Evolutionary conservation across 2,888 invertebrate species (phyloP).

Genomic region (Aphrophora alni): DNA sequence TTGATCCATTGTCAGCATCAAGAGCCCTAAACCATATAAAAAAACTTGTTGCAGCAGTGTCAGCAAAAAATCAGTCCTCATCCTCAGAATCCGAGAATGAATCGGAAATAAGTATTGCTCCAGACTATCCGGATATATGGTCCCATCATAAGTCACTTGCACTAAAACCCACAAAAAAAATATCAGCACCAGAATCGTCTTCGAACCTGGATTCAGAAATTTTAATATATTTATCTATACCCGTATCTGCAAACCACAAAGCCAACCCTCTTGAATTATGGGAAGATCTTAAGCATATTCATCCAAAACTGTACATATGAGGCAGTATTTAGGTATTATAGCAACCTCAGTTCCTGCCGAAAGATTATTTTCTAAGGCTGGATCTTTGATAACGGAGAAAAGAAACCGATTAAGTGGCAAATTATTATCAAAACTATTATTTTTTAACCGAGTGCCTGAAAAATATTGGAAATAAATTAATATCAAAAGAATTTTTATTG

Average conservation of each 20-base stretch:
- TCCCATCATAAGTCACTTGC: not conserved
- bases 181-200: not conserved
- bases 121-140: no score
- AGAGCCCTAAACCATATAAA: not conserved
- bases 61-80: not conserved
- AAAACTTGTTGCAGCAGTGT: no score
- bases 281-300: slow-evolving; percentile 40
- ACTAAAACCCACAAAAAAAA: not conserved
- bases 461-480: no score
- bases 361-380: slow-evolving; percentile 42
- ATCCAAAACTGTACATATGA: slow-evolving; percentile 31
- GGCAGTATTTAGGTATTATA: no score
- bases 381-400: no score
- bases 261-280: slow-evolving; percentile 38
- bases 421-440: no score
- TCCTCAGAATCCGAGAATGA: not conserved
- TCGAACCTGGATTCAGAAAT: slow-evolving; percentile 16
- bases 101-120: no score
- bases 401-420: no score
- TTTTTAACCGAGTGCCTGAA: no score
- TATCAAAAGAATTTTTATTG: no score
- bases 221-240: slow-evolving; percentile 23
- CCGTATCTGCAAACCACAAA: slow-evolving; percentile 22
- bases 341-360: slow-evolving; percentile 41
- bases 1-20: not conserved